phyloP scores from a whole-genome alignment of 53 echinoderm and acorn worm genomes.

The Holothuria scabra region DNA sequence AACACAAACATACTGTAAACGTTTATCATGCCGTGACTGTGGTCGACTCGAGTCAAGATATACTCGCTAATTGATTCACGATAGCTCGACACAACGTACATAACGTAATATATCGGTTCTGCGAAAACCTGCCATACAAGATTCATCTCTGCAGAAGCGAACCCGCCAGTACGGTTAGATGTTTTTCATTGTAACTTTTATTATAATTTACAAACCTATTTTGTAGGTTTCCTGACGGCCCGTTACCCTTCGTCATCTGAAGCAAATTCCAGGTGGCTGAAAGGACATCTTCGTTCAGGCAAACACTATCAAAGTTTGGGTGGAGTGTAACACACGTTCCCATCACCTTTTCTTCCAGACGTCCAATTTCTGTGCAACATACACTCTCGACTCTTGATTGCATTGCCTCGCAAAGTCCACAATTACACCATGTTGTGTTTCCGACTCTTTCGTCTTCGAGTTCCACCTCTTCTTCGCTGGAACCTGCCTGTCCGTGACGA shows the following conservation, averaged over 20 bases:
- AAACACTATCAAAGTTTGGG: constrained; percentile 2
- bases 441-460: neutral
- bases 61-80: too few relatives aligned
- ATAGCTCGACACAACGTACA: too few relatives aligned
- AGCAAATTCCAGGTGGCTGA: neutral
- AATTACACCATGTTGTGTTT: neutral
- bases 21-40: too few relatives aligned
- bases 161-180: neutral
- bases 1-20: too few relatives aligned
- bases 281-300: constrained; percentile 6
- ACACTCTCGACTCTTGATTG: neutral
- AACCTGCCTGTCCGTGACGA: too few relatives aligned
- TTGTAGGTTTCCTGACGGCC: too few relatives aligned
- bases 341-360: neutral
- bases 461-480: too few relatives aligned
- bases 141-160: neutral
- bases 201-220: too few relatives aligned
- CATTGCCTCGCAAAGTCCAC: constrained; percentile 5
- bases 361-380: neutral
- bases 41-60: too few relatives aligned
- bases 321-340: neutral
- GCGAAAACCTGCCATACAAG: too few relatives aligned
- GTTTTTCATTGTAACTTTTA: too few relatives aligned
- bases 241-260: neutral
- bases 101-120: too few relatives aligned